These are phyloP conservation scores for Stylophora pistillata DNA, from an alignment of 64 coral and sea anemone species.

Conservation along the genomic window DNA sequence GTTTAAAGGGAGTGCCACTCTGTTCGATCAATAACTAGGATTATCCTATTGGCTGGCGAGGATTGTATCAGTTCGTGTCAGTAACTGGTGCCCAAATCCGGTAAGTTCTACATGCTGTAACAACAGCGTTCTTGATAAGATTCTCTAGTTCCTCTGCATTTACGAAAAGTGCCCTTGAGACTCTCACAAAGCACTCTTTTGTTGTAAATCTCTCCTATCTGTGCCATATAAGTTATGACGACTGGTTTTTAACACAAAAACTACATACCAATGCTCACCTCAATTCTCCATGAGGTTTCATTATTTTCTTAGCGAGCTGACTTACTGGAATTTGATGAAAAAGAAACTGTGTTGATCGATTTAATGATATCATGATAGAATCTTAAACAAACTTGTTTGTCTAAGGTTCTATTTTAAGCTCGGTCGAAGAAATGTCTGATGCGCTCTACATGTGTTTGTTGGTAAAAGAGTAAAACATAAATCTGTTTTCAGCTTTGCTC, in stretches of 20 bases:
- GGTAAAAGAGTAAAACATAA: background rate
- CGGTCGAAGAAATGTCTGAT: background rate
- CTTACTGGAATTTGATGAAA: background rate
- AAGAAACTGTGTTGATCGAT: background rate
- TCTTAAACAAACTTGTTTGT: constrained; percentile 15
- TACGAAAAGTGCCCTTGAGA: background rate
- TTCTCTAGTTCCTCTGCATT: background rate
- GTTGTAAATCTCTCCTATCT: background rate
- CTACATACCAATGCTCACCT: background rate
- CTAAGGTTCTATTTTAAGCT: background rate
- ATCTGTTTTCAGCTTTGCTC: background rate
- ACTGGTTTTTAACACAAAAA: background rate
- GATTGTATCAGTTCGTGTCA: background rate
- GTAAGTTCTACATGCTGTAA: background rate
- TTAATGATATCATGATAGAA: background rate
- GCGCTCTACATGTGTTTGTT: background rate
- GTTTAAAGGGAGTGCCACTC: background rate
- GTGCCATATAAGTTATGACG: too few relatives aligned
- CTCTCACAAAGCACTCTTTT: background rate
- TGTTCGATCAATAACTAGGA: background rate
- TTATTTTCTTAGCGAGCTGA: background rate
- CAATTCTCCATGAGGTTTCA: background rate
- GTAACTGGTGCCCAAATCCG: background rate
- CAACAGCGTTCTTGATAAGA: background rate
- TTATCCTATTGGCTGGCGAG: background rate